A percentile compares a stretch with the other conserved stretches of the same genome.
These are phyloP conservation scores for Chaetodon trifasciatus DNA, from an alignment of 2,797 vertebrate genomes.

Conservation along the genomic window DNA sequence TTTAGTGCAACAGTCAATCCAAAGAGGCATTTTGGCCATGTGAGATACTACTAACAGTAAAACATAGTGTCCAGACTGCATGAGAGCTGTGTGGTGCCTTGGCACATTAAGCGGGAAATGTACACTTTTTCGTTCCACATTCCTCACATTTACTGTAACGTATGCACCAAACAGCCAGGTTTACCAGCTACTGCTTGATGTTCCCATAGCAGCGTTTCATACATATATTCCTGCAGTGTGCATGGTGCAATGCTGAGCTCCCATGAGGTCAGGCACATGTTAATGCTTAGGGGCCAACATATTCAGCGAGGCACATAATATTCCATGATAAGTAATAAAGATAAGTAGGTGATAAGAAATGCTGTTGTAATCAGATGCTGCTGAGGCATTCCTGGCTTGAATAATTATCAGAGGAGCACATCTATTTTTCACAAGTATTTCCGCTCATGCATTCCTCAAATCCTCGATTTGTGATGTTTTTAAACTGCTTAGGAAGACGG, in stretches of 20 bases:
- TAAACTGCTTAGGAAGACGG: background rate
- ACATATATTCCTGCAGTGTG: background rate
- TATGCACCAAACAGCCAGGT: background rate
- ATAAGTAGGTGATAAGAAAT: background rate
- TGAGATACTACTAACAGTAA: slow-evolving; percentile 10
- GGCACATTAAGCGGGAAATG: slow-evolving; percentile 26
- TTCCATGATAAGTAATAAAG: slow-evolving; percentile 14
- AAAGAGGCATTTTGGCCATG: slow-evolving; percentile 21
- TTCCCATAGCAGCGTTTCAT: background rate
- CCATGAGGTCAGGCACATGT: slow-evolving; percentile 10
- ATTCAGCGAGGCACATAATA: background rate
- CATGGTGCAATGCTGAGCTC: background rate
- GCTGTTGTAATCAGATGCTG: background rate
- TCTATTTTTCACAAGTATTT: slow-evolving; percentile 7
- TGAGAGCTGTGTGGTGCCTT: slow-evolving; percentile 2
- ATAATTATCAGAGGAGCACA: background rate
- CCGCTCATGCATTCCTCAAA: slow-evolving; percentile 16
- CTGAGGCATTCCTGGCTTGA: slow-evolving; percentile 7
- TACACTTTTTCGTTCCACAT: slow-evolving; percentile 34
- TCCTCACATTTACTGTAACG: slow-evolving; percentile 35
- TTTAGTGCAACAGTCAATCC: background rate
- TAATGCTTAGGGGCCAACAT: background rate
- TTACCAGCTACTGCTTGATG: background rate
- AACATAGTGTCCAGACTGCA: background rate
- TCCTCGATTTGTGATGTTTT: background rate